Evolutionary conservation across 2,797 vertebrate species (phyloP).

Genomic region (Peromyscus attwateri): DNA sequence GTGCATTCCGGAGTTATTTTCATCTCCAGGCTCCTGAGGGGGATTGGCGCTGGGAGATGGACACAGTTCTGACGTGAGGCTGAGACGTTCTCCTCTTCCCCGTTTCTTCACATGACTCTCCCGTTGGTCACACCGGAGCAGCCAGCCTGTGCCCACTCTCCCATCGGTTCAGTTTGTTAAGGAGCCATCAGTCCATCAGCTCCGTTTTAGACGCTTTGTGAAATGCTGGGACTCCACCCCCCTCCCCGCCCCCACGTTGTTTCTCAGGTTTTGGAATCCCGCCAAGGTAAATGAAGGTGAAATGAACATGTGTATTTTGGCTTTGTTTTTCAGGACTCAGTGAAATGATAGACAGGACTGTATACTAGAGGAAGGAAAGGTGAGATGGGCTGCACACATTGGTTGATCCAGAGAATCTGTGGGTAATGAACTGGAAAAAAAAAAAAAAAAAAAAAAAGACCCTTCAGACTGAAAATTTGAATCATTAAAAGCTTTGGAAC

Average conservation of each 20-base stretch:
- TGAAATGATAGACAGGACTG: slow-evolving; percentile 64
- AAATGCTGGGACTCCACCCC: neutral
- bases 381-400: neutral
- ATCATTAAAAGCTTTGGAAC: slow-evolving; percentile 79
- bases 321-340: slow-evolving; percentile 50
- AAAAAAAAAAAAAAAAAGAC: slow-evolving; percentile 53
- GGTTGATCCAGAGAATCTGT: slow-evolving; percentile 59
- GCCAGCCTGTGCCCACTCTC: neutral
- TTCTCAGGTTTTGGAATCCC: slow-evolving; percentile 58
- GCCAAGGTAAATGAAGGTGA: slow-evolving; percentile 68
- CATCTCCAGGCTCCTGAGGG: slow-evolving; percentile 15
- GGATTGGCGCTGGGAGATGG: slow-evolving; percentile 37
- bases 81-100: neutral
- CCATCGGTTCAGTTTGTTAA: slow-evolving; percentile 49
- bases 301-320: slow-evolving; percentile 49
- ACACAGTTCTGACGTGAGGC: neutral
- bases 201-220: slow-evolving; percentile 66
- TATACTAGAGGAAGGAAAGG: slow-evolving; percentile 51
- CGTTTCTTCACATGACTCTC: neutral
- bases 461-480: slow-evolving; percentile 77
- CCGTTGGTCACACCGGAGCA: neutral
- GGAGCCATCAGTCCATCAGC: slow-evolving; percentile 26
- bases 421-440: slow-evolving; percentile 75
- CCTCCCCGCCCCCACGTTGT: neutral
- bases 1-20: slow-evolving; percentile 63